Conservation (phyloP, 2,888 invertebrate genomes). For the Cataglyphis rosenhaueri region DNA sequence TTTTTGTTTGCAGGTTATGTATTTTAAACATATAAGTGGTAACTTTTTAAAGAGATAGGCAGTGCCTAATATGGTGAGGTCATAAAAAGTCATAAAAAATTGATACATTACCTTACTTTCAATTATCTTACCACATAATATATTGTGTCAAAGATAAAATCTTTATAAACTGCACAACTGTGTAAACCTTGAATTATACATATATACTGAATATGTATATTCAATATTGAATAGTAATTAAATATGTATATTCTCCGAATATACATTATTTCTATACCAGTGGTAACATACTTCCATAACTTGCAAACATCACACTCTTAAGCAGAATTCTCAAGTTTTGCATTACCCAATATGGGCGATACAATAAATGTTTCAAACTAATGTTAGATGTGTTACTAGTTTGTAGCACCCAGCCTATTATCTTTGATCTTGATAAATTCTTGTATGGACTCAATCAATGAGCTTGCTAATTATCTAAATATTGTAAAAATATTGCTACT, state of each 20-base stretch:
- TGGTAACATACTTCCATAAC: conserved; percentile 10
- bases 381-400: background rate
- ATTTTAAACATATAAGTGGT: conserved; percentile 39
- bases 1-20: conserved; percentile 22
- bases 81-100: background rate
- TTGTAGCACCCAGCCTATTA: background rate
- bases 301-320: background rate
- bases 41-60: conserved; percentile 38
- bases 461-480: background rate
- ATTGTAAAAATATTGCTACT: conserved; percentile 7
- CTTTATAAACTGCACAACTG: background rate
- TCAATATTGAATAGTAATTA: background rate
- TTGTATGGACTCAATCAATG: background rate
- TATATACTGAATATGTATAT: background rate
- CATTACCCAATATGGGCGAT: background rate
- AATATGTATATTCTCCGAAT: background rate
- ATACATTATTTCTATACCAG: background rate
- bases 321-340: background rate
- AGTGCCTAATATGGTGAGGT: conserved; percentile 47
- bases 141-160: background rate
- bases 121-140: background rate
- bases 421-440: conserved; percentile 7
- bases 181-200: background rate
- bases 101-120: background rate
- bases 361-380: background rate